phyloP scores from a whole-genome alignment of 2,888 invertebrate species.

The Auanema freiburgensis region DNA sequence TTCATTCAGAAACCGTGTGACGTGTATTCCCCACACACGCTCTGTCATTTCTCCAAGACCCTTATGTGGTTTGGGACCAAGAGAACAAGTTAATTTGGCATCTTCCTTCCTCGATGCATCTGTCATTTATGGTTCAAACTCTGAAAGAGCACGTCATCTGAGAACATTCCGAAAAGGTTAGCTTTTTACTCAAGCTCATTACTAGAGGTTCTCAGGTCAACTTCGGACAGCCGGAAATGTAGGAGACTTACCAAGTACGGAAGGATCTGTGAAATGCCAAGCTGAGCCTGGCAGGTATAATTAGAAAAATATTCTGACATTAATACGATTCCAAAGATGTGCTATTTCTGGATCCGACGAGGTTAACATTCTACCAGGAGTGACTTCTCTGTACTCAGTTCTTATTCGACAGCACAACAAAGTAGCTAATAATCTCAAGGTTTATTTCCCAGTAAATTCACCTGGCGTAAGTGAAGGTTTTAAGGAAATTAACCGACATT shows the following conservation, averaged over 20 bases:
- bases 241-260: slow-evolving; percentile 44
- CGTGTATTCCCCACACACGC: slow-evolving; percentile 31
- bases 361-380: slow-evolving; percentile 59
- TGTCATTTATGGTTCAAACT: slow-evolving; percentile 85
- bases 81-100: slow-evolving; percentile 91
- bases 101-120: slow-evolving; percentile 80
- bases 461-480: too few relatives aligned
- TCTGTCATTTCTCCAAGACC: slow-evolving; percentile 54
- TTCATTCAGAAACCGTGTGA: slow-evolving; percentile 11
- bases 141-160: slow-evolving; percentile 78
- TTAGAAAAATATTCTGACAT: too few relatives aligned
- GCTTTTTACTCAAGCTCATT: slow-evolving; percentile 6
- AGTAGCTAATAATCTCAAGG: slow-evolving; percentile 52
- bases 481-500: slow-evolving; percentile 59
- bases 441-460: too few relatives aligned
- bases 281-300: slow-evolving; percentile 28
- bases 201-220: slow-evolving; percentile 33
- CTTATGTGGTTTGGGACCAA: slow-evolving; percentile 57
- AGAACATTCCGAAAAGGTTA: slow-evolving; percentile 77
- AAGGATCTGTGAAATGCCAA: slow-evolving; percentile 38
- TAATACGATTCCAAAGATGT: slow-evolving; percentile 30
- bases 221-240: slow-evolving; percentile 47
- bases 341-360: slow-evolving; percentile 51
- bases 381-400: slow-evolving; percentile 59
- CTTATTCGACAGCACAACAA: slow-evolving; percentile 63